Percentiles rank a stretch among this genome's conserved stretches.
Conservation (phyloP, 2,113 vertebrate genomes). For the Sturnus vulgaris region DNA sequence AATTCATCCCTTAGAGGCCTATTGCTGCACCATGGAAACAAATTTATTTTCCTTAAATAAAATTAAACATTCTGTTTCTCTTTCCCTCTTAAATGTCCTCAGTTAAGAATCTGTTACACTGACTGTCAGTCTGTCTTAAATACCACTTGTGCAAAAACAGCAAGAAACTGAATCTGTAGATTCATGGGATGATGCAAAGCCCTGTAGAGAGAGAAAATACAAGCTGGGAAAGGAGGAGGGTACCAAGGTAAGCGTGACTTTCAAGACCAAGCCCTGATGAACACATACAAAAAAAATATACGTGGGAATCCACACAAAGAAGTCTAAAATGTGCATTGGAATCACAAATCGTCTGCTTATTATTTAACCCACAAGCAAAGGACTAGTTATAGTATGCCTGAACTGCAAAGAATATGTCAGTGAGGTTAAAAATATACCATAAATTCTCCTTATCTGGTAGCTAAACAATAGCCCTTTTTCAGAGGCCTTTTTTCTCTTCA, state of each 20-base stretch:
- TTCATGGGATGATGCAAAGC: rapidly evolving
- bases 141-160: not conserved
- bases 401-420: not conserved
- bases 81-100: not conserved
- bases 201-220: not conserved
- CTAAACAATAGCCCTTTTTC: not conserved
- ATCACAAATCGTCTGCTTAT: not conserved
- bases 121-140: not conserved
- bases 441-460: not conserved
- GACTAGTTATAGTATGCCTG: not conserved
- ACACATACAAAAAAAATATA: not conserved
- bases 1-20: not conserved
- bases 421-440: not conserved
- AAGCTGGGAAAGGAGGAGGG: not conserved
- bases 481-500: not conserved
- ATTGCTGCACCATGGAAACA: not conserved
- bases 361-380: not conserved
- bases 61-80: not conserved
- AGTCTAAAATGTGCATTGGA: not conserved
- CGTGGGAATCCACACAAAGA: not conserved
- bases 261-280: not conserved
- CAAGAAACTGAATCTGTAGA: not conserved
- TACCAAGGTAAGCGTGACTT: not conserved
- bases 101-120: not conserved
- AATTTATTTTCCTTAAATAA: not conserved